Evolutionary conservation across 2,888 invertebrate genomes (phyloP).

Genomic region (Idaea straminata): DNA sequence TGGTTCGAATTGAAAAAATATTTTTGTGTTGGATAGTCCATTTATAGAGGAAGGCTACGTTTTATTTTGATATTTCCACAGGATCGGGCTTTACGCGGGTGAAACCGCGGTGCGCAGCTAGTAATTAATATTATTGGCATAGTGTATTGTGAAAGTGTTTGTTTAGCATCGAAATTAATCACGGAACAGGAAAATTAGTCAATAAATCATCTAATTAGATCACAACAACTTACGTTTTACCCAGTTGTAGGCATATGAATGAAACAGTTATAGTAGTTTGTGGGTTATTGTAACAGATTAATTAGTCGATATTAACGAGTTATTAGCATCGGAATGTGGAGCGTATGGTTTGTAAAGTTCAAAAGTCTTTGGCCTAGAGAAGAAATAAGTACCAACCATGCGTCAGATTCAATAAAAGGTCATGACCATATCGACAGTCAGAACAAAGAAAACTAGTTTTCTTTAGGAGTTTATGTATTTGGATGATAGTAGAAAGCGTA

Average conservation of each 20-base stretch:
- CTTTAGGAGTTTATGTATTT: not conserved
- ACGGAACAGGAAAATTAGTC: not conserved
- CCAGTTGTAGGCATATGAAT: not conserved
- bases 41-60: too few species aligned
- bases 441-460: conserved; percentile 38
- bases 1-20: too few species aligned
- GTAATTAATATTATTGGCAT: too few species aligned
- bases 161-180: not conserved
- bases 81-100: too few species aligned
- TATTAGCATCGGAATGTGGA: conserved; percentile 42
- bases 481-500: not conserved
- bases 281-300: conserved; percentile 34
- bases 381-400: conserved; percentile 35
- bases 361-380: conserved; percentile 63
- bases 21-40: too few species aligned
- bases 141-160: not conserved
- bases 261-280: conserved; percentile 12
- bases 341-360: conserved; percentile 44
- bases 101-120: too few species aligned
- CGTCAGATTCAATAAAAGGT: conserved; percentile 57
- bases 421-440: conserved; percentile 47
- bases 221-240: not conserved
- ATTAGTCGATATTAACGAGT: conserved; percentile 45
- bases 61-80: too few species aligned
- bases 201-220: not conserved